These are phyloP conservation scores for Brachyptera risi DNA, from an alignment of 2,888 invertebrate species.

Conservation along the genomic window DNA sequence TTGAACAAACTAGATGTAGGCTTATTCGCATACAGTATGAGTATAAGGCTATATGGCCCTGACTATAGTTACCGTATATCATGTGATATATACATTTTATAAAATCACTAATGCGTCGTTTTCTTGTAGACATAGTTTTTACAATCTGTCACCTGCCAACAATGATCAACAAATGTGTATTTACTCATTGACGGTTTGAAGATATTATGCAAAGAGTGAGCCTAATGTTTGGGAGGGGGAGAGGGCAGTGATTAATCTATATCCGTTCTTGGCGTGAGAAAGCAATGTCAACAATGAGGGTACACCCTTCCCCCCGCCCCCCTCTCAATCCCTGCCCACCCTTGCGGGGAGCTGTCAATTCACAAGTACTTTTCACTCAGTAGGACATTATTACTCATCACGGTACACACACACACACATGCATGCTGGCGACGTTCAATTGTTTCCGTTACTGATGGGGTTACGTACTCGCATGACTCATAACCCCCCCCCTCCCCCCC, in stretches of 20 bases:
- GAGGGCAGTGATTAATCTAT: constrained; percentile 15
- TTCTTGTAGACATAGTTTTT: too few relatives aligned
- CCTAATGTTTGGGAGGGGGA: background rate
- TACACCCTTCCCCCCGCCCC: background rate
- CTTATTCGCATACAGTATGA: too few relatives aligned
- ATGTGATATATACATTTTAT: too few relatives aligned
- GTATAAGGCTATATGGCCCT: too few relatives aligned
- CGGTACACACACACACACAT: too few relatives aligned
- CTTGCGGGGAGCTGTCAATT: background rate
- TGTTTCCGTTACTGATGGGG: constrained; percentile 6
- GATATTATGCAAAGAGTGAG: background rate
- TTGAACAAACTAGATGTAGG: too few relatives aligned
- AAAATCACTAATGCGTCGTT: too few relatives aligned
- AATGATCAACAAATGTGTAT: too few relatives aligned
- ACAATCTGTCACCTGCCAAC: too few relatives aligned
- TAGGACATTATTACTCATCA: background rate
- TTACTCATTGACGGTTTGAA: too few relatives aligned
- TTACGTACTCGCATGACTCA: background rate
- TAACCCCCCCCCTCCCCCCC: background rate
- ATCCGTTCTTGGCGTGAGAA: constrained; percentile 13
- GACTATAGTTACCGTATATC: too few relatives aligned
- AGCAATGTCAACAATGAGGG: constrained; percentile 23
- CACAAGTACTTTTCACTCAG: background rate
- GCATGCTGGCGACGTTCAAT: constrained; percentile 2
- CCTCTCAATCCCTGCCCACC: background rate